Base-by-base conservation (phyloP, 1,140 invertebrate genomes). In the Doryteuthis pealeii region DNA sequence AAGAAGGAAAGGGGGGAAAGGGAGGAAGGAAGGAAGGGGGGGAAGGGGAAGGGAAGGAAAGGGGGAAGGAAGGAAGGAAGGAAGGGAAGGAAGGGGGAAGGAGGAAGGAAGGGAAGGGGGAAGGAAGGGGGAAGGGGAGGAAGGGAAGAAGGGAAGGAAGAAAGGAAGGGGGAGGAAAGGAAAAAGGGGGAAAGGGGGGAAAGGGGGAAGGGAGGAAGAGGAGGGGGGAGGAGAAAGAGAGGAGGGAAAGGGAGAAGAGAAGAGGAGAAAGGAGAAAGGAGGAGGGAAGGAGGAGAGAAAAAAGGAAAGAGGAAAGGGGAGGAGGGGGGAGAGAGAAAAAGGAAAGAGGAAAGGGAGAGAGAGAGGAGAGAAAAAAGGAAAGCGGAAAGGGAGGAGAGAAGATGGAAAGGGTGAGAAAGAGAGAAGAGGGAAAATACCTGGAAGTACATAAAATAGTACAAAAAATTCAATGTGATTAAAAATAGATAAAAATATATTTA, bases 261-360 rank as follows among this genome's bases (percentile, higher is more conserved):
- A 33, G 43, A 22, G 35, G 40, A 40, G 43, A 70, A 35, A 2
- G 43, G 43, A 18, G 33, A 35, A 12, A 70, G 73, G 33, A 43
- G 78, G 80, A 26, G 79, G 78, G 26, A 80, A 79, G 35, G 78
- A 78, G 15, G 74, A 75, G 69, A 80, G 75, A 6, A 79, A 83
- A 31, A 79, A 81, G 14, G 82, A 83, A 0, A 82, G 83, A 69
- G 83, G 82, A 3, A 78, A 81, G 28, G 82, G 80, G 10, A 82
- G 81, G 8, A 62, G 79, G 5, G 69, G 82, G 31, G 83, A 81
- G 14, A 81, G 81, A 1, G 72, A 81, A 4, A 81, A 82, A 6
- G 79, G 78, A 18, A 2, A 49, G 72, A 30, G 76, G 78, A 26
- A 45, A 83, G 67, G 68, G 81, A n/a, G 76, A 78, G n/a, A 76